phyloP scores from a whole-genome alignment of 2,888 invertebrate genomes.

The Macrophya alboannulata region DNA sequence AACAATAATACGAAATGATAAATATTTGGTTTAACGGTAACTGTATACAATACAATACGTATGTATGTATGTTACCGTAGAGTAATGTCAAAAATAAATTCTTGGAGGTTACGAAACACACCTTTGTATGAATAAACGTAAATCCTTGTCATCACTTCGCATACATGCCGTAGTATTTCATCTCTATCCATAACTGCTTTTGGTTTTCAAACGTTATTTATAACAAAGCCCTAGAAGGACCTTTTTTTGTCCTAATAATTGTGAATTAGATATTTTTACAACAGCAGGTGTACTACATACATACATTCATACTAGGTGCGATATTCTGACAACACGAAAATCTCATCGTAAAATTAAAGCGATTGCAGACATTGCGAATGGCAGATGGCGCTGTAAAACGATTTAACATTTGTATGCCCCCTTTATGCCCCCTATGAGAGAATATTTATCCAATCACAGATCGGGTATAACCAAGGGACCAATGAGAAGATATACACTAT shows the following conservation, averaged over 20 bases:
- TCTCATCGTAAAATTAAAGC: not conserved
- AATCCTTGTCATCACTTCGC: constrained; percentile 59
- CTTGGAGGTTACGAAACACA: constrained; percentile 53
- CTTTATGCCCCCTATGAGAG: not conserved
- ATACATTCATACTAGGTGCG: not conserved
- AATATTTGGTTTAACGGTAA: not conserved
- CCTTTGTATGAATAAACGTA: constrained; percentile 57
- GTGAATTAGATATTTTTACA: not conserved
- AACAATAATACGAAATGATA: not conserved
- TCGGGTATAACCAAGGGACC: not conserved
- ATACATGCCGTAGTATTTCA: constrained; percentile 57
- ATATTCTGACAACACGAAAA: not conserved
- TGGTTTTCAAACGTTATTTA: not conserved
- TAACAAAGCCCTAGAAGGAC: not conserved
- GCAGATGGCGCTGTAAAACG: not conserved
- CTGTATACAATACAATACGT: not conserved
- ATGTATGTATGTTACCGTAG: not conserved
- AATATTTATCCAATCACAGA: not conserved
- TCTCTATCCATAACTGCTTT: constrained; percentile 58
- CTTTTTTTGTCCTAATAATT: not conserved
- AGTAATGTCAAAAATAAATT: constrained; percentile 40
- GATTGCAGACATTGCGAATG: not conserved
- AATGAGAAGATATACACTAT: not conserved
- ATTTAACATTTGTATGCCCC: not conserved
- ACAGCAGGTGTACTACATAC: constrained; percentile 17